A percentile compares a stretch with the other conserved stretches of the same genome.
These are phyloP conservation scores for Heliconius charithonia DNA, from an alignment of 2,888 invertebrate species.

Conservation along the genomic window DNA sequence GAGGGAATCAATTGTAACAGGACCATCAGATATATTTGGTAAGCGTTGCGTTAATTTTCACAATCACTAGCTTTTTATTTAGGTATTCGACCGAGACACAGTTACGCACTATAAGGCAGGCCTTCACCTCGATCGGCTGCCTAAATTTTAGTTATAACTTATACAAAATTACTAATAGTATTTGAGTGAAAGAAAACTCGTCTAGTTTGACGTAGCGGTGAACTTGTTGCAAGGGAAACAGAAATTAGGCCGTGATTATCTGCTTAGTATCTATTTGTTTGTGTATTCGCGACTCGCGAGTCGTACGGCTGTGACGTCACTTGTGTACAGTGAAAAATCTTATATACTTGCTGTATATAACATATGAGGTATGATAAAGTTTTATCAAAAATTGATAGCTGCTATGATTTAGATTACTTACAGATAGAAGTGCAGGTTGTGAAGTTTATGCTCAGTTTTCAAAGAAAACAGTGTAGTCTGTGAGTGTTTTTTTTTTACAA, in stretches of 20 bases:
- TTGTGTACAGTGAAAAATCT: conserved; percentile 67
- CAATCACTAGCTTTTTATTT: conserved; percentile 68
- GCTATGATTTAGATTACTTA: conserved; percentile 57
- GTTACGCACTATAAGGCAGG: conserved; percentile 50
- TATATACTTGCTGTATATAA: conserved; percentile 57
- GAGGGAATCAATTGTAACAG: conserved; percentile 61
- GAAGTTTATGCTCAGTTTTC: conserved; percentile 30
- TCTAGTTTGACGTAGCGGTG: conserved; percentile 58
- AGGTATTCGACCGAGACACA: conserved; percentile 55
- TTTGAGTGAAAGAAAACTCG: conserved; percentile 52
- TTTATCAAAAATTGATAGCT: conserved; percentile 68
- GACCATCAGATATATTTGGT: conserved; percentile 71
- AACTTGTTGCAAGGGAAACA: conserved; percentile 57
- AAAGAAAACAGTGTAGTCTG: conserved; percentile 32
- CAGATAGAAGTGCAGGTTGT: conserved; percentile 30
- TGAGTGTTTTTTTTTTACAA: conserved; percentile 13
- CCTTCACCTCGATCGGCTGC: conserved; percentile 49
- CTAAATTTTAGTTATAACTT: conserved; percentile 19
- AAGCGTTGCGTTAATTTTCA: conserved; percentile 72
- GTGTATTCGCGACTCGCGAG: conserved; percentile 62
- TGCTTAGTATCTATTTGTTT: conserved; percentile 58
- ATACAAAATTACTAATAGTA: conserved; percentile 1
- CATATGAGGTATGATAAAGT: conserved; percentile 71
- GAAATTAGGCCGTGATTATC: conserved; percentile 62
- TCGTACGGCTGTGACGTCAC: conserved; percentile 72